Evolutionary conservation across 2,888 invertebrate species (phyloP).

Genomic region (Hydraecia micacea): DNA sequence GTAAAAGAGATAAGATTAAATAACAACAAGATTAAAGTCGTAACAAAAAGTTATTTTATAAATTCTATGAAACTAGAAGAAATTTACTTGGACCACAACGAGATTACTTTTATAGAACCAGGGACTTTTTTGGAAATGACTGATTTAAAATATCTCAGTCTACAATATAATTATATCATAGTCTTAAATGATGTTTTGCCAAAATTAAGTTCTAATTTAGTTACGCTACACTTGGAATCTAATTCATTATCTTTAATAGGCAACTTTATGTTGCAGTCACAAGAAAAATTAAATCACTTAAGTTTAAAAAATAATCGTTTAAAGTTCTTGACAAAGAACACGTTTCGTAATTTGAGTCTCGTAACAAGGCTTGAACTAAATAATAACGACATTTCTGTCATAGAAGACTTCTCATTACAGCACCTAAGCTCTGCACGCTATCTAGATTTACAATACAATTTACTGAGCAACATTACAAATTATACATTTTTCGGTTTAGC

Average conservation of each 20-base stretch:
- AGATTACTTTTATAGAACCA: conserved; percentile 94
- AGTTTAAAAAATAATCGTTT: conserved; percentile 95
- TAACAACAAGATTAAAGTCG: conserved; percentile 94
- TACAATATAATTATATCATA: conserved; percentile 94
- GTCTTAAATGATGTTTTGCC: conserved; percentile 95
- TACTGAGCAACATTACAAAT: conserved; percentile 92
- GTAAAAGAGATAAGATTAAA: conserved; percentile 95
- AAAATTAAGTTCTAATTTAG: conserved; percentile 92
- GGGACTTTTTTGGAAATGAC: conserved; percentile 94
- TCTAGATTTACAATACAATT: conserved; percentile 94
- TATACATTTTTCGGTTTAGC: conserved; percentile 94
- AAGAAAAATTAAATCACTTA: conserved; percentile 95
- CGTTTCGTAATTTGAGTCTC: conserved; percentile 94
- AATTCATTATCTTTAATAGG: conserved; percentile 94
- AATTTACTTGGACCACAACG: conserved; percentile 96
- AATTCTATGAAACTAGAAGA: conserved; percentile 94
- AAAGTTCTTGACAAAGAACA: conserved; percentile 92
- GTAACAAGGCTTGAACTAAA: conserved; percentile 94
- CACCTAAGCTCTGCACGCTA: conserved; percentile 94
- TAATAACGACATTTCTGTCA: conserved; percentile 94
- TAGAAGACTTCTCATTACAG: conserved; percentile 95
- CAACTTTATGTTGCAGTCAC: conserved; percentile 93
- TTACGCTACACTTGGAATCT: conserved; percentile 94
- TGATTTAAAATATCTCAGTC: conserved; percentile 95
- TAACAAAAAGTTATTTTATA: conserved; percentile 94